Conservation (phyloP, 30 jellyfish, hydroid and myxozoan species). For the Euphysa ruthae region DNA sequence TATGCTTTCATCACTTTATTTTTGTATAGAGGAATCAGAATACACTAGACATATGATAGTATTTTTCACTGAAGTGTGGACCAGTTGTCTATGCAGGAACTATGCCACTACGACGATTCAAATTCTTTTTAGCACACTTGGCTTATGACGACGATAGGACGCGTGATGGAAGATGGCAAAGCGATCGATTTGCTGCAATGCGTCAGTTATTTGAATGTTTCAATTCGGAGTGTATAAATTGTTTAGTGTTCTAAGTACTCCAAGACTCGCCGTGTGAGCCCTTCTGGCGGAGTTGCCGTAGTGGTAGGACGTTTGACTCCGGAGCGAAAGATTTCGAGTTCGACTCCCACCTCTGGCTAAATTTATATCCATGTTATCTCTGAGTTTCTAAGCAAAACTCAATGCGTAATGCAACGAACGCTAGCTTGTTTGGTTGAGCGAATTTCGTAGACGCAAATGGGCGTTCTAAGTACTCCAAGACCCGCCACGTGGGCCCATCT, state of each 20-base stretch:
- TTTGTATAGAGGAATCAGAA: background rate
- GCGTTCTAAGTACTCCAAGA: too few species aligned
- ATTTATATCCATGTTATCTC: too few species aligned
- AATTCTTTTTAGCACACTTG: background rate
- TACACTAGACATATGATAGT: background rate
- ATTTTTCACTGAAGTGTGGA: background rate
- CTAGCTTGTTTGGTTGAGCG: too few species aligned
- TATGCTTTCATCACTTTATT: background rate
- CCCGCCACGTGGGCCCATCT: too few species aligned
- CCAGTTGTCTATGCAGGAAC: background rate
- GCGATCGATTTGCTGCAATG: background rate
- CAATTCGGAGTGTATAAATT: background rate
- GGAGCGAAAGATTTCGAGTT: too few species aligned
- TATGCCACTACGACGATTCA: background rate
- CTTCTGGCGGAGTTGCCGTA: too few species aligned
- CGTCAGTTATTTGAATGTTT: background rate
- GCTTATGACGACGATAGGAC: background rate
- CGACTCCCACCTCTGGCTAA: too few species aligned
- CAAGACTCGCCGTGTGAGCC: too few species aligned
- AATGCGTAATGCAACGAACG: too few species aligned
- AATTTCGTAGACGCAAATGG: too few species aligned
- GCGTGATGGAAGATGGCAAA: background rate
- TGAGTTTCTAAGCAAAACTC: too few species aligned
- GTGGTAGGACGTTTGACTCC: too few species aligned
- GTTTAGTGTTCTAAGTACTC: background rate